Evolutionary conservation across 1,140 invertebrate genomes (phyloP).

Genomic region (Aricia agestis): DNA sequence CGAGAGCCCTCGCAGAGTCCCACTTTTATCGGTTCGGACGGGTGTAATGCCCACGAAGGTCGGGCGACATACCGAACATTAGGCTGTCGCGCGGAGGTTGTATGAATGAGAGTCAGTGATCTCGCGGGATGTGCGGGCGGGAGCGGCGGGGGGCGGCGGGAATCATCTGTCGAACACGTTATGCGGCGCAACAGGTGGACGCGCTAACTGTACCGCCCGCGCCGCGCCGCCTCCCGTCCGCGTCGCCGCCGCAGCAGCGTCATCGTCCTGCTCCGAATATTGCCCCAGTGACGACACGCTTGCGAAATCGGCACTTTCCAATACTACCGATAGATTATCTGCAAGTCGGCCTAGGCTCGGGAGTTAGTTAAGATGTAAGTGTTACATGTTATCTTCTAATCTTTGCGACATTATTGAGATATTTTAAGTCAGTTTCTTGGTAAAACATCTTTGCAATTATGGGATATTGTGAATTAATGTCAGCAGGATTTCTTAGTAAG

Average conservation of each 20-base stretch:
- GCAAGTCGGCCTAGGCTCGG: not conserved
- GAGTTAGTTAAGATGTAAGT: not conserved
- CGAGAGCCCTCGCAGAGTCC: not conserved
- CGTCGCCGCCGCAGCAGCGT: too few relatives aligned
- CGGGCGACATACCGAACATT: not conserved
- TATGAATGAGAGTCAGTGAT: not conserved
- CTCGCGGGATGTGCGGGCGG: not conserved
- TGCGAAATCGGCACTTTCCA: not conserved
- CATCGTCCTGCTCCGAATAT: not conserved
- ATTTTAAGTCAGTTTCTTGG: too few relatives aligned
- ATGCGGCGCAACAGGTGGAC: not conserved
- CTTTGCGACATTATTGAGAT: not conserved
- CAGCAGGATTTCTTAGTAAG: too few relatives aligned
- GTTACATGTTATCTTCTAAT: not conserved
- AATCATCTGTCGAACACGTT: not conserved
- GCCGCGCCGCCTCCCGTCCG: too few relatives aligned
- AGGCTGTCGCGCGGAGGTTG: not conserved
- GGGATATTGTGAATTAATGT: too few relatives aligned
- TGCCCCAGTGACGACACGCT: not conserved
- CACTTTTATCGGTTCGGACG: not conserved
- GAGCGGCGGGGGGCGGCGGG: too few relatives aligned
- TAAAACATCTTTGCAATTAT: not conserved
- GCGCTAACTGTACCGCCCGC: conserved; percentile 1
- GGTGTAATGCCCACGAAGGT: too few relatives aligned
- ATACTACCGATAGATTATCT: not conserved